These are phyloP conservation scores for Vireo griseus DNA, from an alignment of 2,797 vertebrate species.

Conservation along the genomic window DNA sequence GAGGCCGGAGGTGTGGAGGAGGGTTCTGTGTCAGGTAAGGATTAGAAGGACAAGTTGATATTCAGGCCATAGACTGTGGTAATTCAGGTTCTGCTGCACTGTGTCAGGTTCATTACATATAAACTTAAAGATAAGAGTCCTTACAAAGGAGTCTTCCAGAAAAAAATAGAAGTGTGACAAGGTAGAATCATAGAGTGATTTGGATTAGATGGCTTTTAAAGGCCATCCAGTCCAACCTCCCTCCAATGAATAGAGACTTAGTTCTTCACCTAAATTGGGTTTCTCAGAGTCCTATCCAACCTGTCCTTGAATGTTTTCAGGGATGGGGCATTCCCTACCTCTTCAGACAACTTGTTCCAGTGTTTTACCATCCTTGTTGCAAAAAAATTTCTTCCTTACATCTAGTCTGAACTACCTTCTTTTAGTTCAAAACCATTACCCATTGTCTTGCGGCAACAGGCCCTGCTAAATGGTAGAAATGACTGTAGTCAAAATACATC, in stretches of 20 bases:
- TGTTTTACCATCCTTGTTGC: background rate
- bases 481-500: background rate
- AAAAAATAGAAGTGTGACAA: background rate
- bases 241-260: background rate
- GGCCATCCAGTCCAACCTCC: background rate
- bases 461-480: background rate
- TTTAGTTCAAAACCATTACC: background rate
- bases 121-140: background rate
- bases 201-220: background rate
- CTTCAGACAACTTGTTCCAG: background rate
- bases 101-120: background rate
- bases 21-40: constrained; percentile 43
- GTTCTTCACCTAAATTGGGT: background rate
- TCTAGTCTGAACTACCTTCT: background rate
- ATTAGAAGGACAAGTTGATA: background rate
- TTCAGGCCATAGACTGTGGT: background rate
- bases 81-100: background rate
- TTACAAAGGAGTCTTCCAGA: background rate
- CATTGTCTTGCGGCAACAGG: background rate
- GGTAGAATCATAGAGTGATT: background rate
- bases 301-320: background rate
- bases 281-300: background rate
- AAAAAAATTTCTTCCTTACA: background rate
- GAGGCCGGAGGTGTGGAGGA: background rate
- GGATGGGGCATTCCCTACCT: background rate